A percentile compares a stretch with the other conserved stretches of the same genome.
Evolutionary conservation across 2,888 invertebrate species (phyloP).

Genomic region (Hirtodrosophila trivittata): DNA sequence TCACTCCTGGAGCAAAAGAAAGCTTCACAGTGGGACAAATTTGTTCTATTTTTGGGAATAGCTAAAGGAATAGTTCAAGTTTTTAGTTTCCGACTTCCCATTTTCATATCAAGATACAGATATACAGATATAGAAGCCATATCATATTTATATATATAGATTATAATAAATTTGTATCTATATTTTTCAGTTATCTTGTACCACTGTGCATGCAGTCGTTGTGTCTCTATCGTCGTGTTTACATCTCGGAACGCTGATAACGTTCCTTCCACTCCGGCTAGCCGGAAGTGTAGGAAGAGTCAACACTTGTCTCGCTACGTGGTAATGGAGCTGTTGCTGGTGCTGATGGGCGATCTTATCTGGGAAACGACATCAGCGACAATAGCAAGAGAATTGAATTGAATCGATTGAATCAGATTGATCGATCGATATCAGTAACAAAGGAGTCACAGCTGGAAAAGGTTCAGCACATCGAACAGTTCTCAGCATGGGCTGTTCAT

Average conservation of each 20-base stretch:
- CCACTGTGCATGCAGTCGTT: conserved; percentile 32
- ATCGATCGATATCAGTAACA: conserved; percentile 37
- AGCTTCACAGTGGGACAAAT: too few relatives aligned
- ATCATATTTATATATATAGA: too few relatives aligned
- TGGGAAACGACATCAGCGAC: conserved; percentile 1
- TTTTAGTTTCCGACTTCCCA: too few relatives aligned
- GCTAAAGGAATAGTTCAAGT: too few relatives aligned
- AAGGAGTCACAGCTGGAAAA: conserved; percentile 4
- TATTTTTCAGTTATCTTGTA: background rate
- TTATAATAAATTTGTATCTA: too few relatives aligned
- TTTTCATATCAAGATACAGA: too few relatives aligned
- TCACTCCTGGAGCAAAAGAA: too few relatives aligned
- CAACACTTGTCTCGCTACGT: conserved; percentile 14
- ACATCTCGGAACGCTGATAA: conserved; percentile 35
- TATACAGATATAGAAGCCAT: too few relatives aligned
- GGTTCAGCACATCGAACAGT: background rate
- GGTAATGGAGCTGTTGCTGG: background rate
- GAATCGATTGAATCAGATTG: conserved; percentile 36
- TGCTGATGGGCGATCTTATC: conserved; percentile 43
- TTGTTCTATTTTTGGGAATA: too few relatives aligned
- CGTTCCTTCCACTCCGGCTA: conserved; percentile 21
- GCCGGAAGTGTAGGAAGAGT: conserved; percentile 52
- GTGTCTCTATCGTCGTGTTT: conserved; percentile 27
- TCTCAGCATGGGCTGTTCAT: conserved; percentile 80
- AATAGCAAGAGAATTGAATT: conserved; percentile 27